Evolutionary conservation across 2,797 vertebrate genomes (phyloP), one percentile per base, ranked within the genome.

Genomic region (Tenualosa ilisha): DNA sequence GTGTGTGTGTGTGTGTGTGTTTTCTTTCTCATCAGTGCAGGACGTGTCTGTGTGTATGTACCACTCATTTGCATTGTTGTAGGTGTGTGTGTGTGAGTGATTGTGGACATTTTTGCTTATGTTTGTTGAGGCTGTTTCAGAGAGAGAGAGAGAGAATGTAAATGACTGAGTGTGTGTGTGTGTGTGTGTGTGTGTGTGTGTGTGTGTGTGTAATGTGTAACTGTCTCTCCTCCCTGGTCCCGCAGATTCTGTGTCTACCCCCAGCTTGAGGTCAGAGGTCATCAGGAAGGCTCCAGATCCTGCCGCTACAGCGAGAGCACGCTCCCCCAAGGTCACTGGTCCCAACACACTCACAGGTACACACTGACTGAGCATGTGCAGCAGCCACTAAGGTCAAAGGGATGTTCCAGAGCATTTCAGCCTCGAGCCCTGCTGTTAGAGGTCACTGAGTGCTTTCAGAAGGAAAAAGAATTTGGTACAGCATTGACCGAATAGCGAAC

Each of bases 181-280:
- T 31, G 37, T 22, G 72, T 13, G 72, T 56, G 51, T 63, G n/a
- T 63, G 7, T 83, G 31, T 9, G 82, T 83, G 20, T 49, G 43
- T 15, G 5, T 17, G 37, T 40, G 56, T 59, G 20, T 20, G 51
- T 51, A 9, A 6, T 49, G 59, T 31, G 24, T 75, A 43, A 40
- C 17, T 75, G 31, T 79, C 11, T 79, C 37, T 40, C 59, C 40
- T 5, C 40, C 31, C 49, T 26, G 79, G n/a, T 82, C 13, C 46
- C 85, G 7, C 88, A 94, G 93, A 86, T 17, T 89, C 88, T 0
- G 90, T 92, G 17, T 88, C 85, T 0, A 82, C 82, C 84, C 83
- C 56, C 89, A 92, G 92, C 7, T 8, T 88, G 40, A 89, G 20
- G 84, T 91, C 93, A 75, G 84, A 83, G 20, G 89, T 84, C 86